These are phyloP conservation scores for Acanthacorydalis orientalis DNA, from an alignment of 2,888 invertebrate genomes.

Conservation along the genomic window DNA sequence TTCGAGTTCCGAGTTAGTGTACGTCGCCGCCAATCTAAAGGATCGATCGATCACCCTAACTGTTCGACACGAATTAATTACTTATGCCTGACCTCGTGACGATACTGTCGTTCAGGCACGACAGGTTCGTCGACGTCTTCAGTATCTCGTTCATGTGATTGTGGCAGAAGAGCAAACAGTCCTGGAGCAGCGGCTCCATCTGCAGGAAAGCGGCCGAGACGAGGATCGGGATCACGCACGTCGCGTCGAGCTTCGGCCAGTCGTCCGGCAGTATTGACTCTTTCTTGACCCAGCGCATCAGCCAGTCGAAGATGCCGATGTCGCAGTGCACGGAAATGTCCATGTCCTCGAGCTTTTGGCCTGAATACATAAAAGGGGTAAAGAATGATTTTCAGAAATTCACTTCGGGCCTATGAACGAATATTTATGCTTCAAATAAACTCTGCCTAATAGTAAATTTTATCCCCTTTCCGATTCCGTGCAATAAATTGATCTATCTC, in stretches of 20 bases:
- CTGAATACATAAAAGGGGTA: conserved; percentile 16
- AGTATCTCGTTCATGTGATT: conserved; percentile 75
- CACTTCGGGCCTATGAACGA: too few species aligned
- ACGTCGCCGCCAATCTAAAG: conserved; percentile 64
- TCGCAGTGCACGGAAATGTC: conserved; percentile 96
- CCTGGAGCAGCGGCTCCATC: conserved; percentile 80
- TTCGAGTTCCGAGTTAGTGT: conserved; percentile 77
- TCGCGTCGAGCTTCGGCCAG: conserved; percentile 56
- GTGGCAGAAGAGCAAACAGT: conserved; percentile 75
- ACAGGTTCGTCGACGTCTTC: conserved; percentile 69
- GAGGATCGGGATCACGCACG: conserved; percentile 79
- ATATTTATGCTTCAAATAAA: too few species aligned
- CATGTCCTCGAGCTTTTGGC: conserved; percentile 72
- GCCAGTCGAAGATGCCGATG: conserved; percentile 89
- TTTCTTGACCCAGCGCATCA: conserved; percentile 89
- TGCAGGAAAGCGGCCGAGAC: conserved; percentile 89
- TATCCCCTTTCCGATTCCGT: too few species aligned
- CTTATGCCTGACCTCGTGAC: conserved; percentile 30
- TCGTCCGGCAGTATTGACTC: conserved; percentile 42
- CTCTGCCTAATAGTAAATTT: too few species aligned
- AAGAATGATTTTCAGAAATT: too few species aligned
- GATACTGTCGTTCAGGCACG: conserved; percentile 69
- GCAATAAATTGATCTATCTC: too few species aligned
- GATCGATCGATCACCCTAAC: neutral
- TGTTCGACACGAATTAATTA: neutral